These are phyloP conservation scores for Aphelinus atriplicis DNA, from an alignment of 1,140 invertebrate genomes.

Conservation along the genomic window DNA sequence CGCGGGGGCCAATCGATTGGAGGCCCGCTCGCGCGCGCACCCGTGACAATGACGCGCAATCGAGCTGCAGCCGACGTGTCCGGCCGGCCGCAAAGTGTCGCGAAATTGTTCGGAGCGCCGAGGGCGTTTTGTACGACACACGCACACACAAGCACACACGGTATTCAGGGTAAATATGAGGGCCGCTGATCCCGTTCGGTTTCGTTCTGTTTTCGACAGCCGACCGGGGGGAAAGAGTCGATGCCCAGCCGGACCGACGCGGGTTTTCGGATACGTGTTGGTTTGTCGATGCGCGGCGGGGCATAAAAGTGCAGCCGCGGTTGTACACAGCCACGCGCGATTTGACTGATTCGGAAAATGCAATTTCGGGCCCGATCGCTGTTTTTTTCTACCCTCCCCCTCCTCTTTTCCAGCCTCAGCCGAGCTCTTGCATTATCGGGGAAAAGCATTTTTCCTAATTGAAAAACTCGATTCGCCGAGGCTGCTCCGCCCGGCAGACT, in stretches of 20 bases:
- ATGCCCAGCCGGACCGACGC: too few relatives aligned
- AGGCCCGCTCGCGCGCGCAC: neutral
- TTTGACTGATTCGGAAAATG: conserved; percentile 21
- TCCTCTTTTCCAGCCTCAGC: too few relatives aligned
- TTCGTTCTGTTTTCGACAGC: too few relatives aligned
- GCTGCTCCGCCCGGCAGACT: neutral
- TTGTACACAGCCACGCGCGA: too few relatives aligned
- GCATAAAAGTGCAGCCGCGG: too few relatives aligned
- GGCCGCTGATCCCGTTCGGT: too few relatives aligned
- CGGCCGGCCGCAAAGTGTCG: neutral
- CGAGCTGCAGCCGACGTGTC: conserved; percentile 26
- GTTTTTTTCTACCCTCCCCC: neutral
- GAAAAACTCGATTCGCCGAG: conserved; percentile 33
- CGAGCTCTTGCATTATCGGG: neutral
- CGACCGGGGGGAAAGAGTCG: too few relatives aligned
- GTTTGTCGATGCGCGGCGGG: too few relatives aligned
- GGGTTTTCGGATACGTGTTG: too few relatives aligned
- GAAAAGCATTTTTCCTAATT: conserved; percentile 15
- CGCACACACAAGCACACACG: too few relatives aligned
- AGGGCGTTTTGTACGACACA: too few relatives aligned
- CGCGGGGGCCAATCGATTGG: conserved; percentile 19
- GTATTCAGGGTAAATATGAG: too few relatives aligned
- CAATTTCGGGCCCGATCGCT: neutral
- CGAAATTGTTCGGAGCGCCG: neutral
- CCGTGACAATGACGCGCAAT: conserved; percentile 25